Percentiles rank a stretch among this genome's conserved stretches.
These are phyloP conservation scores for Oreochromis mossambicus DNA, from an alignment of 2,797 vertebrate species.

Conservation along the genomic window DNA sequence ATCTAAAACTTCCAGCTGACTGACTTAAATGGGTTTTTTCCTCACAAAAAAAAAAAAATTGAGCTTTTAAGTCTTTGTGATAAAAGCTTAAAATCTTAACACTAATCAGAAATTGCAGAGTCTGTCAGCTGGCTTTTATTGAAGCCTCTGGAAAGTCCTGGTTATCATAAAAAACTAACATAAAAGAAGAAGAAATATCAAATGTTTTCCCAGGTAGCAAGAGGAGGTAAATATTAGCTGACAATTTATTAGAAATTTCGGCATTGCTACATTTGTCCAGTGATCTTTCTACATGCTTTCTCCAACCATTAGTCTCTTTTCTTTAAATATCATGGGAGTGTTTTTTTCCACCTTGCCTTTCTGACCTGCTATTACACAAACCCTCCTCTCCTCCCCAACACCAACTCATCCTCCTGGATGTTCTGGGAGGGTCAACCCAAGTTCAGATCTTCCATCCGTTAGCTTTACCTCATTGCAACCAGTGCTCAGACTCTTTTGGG, in stretches of 20 bases:
- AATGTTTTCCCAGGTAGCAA: background rate
- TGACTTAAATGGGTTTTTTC: rapidly evolving
- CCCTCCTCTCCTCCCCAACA: background rate
- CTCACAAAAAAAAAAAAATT: background rate
- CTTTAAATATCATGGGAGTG: background rate
- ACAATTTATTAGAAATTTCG: background rate
- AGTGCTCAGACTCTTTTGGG: background rate
- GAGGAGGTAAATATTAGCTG: background rate
- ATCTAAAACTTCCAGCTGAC: background rate
- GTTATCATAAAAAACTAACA: background rate
- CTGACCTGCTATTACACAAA: background rate
- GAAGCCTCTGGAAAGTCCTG: background rate
- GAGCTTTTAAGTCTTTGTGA: background rate
- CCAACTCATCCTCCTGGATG: background rate
- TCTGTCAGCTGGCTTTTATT: rapidly evolving
- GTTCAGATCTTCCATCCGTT: background rate
- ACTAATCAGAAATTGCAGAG: background rate
- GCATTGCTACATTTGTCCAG: background rate
- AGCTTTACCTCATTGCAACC: background rate
- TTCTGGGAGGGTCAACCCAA: background rate
- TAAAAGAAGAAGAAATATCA: background rate
- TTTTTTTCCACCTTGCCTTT: background rate
- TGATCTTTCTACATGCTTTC: background rate
- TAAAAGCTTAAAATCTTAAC: background rate
- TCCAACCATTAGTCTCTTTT: background rate